Conservation (phyloP, 2,797 vertebrate species). For the Halcyon badia region DNA sequence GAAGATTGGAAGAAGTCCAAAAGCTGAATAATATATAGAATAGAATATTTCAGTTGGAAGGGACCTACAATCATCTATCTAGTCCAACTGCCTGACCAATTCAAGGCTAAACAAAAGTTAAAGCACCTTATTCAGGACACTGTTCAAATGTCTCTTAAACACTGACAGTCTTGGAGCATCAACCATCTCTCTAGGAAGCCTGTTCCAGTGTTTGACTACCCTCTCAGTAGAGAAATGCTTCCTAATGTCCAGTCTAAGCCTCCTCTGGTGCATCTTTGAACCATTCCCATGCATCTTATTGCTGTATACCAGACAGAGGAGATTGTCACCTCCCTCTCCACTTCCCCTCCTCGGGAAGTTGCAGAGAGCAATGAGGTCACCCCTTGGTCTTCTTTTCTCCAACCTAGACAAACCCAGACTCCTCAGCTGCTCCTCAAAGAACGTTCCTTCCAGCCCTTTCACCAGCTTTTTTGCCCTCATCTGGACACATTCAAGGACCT, state of each 20-base stretch:
- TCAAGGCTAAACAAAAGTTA: not conserved
- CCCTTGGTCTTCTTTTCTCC: not conserved
- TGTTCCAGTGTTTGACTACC: not conserved
- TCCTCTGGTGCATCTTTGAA: not conserved
- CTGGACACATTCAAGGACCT: not conserved
- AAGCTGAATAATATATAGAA: not conserved
- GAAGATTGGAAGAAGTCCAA: not conserved
- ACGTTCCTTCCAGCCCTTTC: not conserved
- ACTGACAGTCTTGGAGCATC: not conserved
- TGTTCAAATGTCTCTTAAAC: not conserved
- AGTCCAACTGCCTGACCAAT: not conserved
- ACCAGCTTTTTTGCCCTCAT: not conserved
- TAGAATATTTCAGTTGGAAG: not conserved
- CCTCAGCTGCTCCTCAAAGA: not conserved
- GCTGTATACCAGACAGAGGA: not conserved
- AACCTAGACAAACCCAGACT: not conserved
- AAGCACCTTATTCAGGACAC: not conserved
- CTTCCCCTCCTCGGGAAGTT: not conserved
- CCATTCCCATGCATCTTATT: accelerated
- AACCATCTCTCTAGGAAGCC: not conserved
- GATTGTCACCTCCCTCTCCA: not conserved
- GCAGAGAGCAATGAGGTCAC: not conserved
- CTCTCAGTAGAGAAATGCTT: not conserved
- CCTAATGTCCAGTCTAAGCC: not conserved
- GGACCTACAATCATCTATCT: not conserved